Evolutionary conservation across 2,113 vertebrate genomes (phyloP).

Genomic region (Chamaea fasciata): DNA sequence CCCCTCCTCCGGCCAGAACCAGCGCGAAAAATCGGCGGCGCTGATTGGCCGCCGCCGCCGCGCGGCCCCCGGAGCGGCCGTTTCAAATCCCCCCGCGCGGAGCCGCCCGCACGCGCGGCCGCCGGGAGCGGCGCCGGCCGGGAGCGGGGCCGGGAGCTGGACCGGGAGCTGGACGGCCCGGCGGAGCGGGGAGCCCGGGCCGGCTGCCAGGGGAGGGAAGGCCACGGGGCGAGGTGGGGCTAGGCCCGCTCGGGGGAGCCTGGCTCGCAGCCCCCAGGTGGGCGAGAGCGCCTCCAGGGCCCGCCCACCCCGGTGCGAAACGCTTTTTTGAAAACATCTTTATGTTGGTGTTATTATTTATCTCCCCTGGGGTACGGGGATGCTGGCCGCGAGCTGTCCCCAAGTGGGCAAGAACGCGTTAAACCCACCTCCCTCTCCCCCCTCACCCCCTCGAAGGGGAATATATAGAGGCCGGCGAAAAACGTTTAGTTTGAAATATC

Average conservation of each 20-base stretch:
- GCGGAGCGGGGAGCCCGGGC: not conserved
- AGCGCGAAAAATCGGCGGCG: constrained; percentile 93
- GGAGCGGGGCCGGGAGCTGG: no score
- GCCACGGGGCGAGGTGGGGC: not conserved
- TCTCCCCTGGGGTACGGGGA: not conserved
- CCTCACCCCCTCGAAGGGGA: no score
- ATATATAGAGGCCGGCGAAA: not conserved
- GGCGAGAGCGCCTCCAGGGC: not conserved
- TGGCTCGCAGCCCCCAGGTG: not conserved
- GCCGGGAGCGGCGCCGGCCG: not conserved
- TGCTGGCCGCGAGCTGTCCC: not conserved
- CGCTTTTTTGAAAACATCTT: not conserved
- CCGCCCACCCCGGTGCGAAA: not conserved
- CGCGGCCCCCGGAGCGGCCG: not conserved
- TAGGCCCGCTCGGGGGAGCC: not conserved
- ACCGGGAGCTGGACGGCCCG: not conserved
- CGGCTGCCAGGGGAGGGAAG: not conserved
- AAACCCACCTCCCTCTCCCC: no score
- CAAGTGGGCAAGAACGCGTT: not conserved
- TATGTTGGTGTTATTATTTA: not conserved
- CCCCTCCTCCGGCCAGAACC: constrained; percentile 74
- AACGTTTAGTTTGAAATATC: not conserved
- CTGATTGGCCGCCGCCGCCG: constrained; percentile 81
- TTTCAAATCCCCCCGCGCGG: not conserved
- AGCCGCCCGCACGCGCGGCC: not conserved